Base-by-base conservation (phyloP, 2,113 vertebrate genomes). In the Pelodiscus sinensis region DNA sequence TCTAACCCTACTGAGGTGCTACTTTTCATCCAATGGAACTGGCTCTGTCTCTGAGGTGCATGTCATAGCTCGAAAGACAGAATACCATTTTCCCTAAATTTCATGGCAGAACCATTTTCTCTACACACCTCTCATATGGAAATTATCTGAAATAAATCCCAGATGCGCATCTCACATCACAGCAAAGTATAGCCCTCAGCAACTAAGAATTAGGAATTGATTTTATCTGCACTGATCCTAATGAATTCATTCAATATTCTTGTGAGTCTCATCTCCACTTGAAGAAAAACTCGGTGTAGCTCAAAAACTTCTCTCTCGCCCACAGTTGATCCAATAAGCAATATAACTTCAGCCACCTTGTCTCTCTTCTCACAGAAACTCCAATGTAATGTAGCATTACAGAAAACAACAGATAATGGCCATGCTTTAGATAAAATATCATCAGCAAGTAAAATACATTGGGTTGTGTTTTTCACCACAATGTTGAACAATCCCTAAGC, bases 401-500 rank as follows among this genome's bases (percentile, higher is more conserved):
- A 79, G 88, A 82, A 79, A 90, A 51, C 86, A 95, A 86, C 55
- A 77, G 35, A 57, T 89, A 88, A 81, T 91, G 93, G 85, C 82
- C 88, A 82, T 91, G 84, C 90, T 93, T 81, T 50, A 81, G 65
- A 90, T 54, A 90, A 96, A 96, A 94, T 94, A 93, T 55, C 92
- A 86, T 65, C 71, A 94, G 84, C 50, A 58, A 92, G 83, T 57
- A 94, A 93, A 96, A 86, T 86, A 86, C 81, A 89, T 85, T 82
- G 90, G 18, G 14, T 94, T 90, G 82, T 95, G 88, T 54, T 90
- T 92, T 62, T 95, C 60, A 94, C 77, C 35, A n/a, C 82, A 93
- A 96, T 92, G 82, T 91, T 96, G 93, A 90, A 95, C 94, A 82
- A 85, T 93, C 81, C 91, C 60, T 95, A 97, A 97, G 44, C 81